Conservation (phyloP, 1,140 invertebrate genomes). For the Dreissena polymorpha region DNA sequence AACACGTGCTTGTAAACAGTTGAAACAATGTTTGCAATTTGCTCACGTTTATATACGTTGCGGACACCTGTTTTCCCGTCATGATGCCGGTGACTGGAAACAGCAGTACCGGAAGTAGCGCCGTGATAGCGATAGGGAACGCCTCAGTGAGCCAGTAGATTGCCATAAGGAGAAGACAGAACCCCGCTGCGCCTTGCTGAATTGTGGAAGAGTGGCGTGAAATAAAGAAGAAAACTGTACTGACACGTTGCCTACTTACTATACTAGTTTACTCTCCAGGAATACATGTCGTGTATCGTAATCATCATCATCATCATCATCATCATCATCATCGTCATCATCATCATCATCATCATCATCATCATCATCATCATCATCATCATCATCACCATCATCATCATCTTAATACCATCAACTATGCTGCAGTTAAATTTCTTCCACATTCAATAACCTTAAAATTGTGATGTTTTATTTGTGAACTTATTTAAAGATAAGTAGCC, state of each 20-base stretch:
- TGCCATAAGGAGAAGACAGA: slow-evolving; percentile 90
- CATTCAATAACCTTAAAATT: no score
- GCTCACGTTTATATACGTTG: slow-evolving; percentile 62
- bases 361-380: slow-evolving; percentile 7
- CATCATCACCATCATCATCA: no score
- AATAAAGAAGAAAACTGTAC: background rate
- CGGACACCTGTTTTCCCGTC: slow-evolving; percentile 65
- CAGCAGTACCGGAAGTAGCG: slow-evolving; percentile 90
- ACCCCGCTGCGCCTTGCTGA: slow-evolving; percentile 83
- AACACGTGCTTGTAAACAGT: no score
- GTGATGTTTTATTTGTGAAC: no score
- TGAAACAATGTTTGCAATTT: background rate
- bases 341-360: slow-evolving; percentile 8
- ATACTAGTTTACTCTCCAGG: background rate
- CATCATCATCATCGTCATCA: slow-evolving; percentile 4
- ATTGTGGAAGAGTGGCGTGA: background rate
- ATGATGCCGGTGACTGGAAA: slow-evolving; percentile 84
- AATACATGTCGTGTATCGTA: no score
- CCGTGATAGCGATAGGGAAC: slow-evolving; percentile 89
- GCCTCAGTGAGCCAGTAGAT: slow-evolving; percentile 92
- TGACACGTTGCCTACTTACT: background rate
- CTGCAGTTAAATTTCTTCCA: no score
- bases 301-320: no score
- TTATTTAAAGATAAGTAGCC: no score
- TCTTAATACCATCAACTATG: no score